These are phyloP conservation scores for Acrocephalus arundinaceus DNA, from an alignment of 2,113 vertebrate species.

Conservation along the genomic window DNA sequence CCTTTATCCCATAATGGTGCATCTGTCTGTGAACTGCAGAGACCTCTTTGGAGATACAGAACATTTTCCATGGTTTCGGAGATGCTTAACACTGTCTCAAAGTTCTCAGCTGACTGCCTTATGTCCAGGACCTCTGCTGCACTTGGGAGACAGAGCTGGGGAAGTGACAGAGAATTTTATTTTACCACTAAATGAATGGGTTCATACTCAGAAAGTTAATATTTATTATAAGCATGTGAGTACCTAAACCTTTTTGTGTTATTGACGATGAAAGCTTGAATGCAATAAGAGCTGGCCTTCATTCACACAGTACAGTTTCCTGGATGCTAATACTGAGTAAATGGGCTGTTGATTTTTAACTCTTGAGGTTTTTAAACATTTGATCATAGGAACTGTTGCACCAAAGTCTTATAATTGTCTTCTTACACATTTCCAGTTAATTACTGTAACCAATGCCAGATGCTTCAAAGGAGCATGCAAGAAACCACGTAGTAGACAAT, in stretches of 20 bases:
- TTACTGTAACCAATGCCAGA: neutral
- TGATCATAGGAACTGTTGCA: neutral
- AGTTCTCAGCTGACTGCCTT: neutral
- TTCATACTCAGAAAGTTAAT: neutral
- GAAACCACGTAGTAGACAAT: neutral
- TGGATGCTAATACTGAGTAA: neutral
- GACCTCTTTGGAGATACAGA: neutral
- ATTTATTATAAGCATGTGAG: neutral
- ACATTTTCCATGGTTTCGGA: neutral
- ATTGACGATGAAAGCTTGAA: neutral
- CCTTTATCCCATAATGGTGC: accelerated
- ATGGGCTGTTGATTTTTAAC: neutral
- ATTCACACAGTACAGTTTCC: neutral
- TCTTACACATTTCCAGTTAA: neutral
- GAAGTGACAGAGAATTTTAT: neutral
- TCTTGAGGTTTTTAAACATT: neutral
- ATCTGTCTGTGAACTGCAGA: neutral
- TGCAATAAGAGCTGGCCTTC: neutral
- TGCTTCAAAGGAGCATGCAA: neutral
- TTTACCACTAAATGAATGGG: neutral
- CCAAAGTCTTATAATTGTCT: neutral
- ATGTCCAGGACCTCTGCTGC: neutral
- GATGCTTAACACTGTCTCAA: neutral
- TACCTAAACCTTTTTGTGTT: neutral
- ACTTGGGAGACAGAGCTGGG: neutral